phyloP scores from a whole-genome alignment of 2,888 invertebrate genomes.

The Leptothorax acervorum region DNA sequence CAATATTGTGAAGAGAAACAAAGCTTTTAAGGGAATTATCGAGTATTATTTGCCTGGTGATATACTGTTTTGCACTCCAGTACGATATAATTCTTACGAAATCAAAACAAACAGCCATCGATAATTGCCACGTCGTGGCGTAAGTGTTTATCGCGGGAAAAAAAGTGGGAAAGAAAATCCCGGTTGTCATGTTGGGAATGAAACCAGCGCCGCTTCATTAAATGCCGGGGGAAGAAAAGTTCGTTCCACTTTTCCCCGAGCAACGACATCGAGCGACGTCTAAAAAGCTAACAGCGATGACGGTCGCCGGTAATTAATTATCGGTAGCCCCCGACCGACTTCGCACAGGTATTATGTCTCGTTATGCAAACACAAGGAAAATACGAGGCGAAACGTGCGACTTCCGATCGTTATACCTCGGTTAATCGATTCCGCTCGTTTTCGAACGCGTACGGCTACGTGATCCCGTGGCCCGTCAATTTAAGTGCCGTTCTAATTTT shows the following conservation, averaged over 20 bases:
- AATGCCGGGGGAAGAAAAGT: conserved; percentile 38
- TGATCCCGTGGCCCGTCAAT: not conserved
- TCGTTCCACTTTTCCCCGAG: conserved; percentile 33
- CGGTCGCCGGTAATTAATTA: conserved; percentile 46
- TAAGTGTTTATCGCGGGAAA: conserved; percentile 7
- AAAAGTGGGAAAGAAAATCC: conserved; percentile 4
- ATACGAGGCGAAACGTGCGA: conserved; percentile 1
- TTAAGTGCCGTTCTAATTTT: conserved; percentile 24
- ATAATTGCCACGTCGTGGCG: conserved; percentile 19
- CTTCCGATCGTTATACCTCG: conserved; percentile 4
- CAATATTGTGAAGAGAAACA: not conserved
- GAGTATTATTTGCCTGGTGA: not conserved
- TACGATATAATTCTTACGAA: conserved; percentile 13
- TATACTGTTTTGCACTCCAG: not conserved
- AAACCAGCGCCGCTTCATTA: conserved; percentile 38
- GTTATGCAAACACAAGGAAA: conserved; percentile 39
- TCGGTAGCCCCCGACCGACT: conserved; percentile 7
- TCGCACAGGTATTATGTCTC: conserved; percentile 10
- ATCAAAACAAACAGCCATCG: conserved; percentile 3
- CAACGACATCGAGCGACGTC: conserved; percentile 35
- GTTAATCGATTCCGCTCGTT: conserved; percentile 18
- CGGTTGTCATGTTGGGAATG: conserved; percentile 13
- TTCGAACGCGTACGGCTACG: not conserved
- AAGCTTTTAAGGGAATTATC: not conserved
- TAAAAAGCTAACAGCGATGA: conserved; percentile 48